phyloP scores from a whole-genome alignment of 1,140 invertebrate genomes.

The Vanessa atalanta region DNA sequence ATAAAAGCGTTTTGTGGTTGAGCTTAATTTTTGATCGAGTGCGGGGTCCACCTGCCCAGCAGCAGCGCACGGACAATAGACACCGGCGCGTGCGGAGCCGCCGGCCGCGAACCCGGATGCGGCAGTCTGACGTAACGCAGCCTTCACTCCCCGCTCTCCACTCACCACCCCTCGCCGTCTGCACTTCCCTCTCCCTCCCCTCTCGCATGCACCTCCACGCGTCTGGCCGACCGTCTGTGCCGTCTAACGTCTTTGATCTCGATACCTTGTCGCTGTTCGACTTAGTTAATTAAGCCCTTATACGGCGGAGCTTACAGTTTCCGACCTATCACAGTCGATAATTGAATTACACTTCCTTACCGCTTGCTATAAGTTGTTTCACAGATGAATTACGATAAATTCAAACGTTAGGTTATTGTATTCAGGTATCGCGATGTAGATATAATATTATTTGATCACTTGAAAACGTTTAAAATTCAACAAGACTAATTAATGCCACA shows the following conservation, averaged over 20 bases:
- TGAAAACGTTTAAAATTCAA: slow-evolving; percentile 11
- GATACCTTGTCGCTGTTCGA: slow-evolving; percentile 44
- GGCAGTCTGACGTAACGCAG: slow-evolving; percentile 67
- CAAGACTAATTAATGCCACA: slow-evolving; percentile 49
- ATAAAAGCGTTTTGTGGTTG: not conserved
- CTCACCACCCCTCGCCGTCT: slow-evolving; percentile 40
- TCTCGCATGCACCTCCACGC: slow-evolving; percentile 48
- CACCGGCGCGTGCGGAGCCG: slow-evolving; percentile 61
- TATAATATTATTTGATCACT: not conserved
- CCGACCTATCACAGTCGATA: slow-evolving; percentile 25
- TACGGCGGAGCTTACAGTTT: slow-evolving; percentile 30
- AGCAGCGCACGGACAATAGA: slow-evolving; percentile 28
- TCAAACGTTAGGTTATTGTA: not conserved
- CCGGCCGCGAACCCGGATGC: slow-evolving; percentile 76
- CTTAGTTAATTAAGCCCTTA: slow-evolving; percentile 60
- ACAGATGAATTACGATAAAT: slow-evolving; percentile 9
- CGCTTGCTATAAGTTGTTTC: slow-evolving; percentile 7
- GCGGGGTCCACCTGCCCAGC: slow-evolving; percentile 35
- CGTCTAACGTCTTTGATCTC: slow-evolving; percentile 46
- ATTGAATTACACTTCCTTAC: slow-evolving; percentile 27
- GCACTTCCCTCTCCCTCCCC: slow-evolving; percentile 40
- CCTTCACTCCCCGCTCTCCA: slow-evolving; percentile 54
- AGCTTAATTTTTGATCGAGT: slow-evolving; percentile 24
- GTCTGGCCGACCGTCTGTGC: slow-evolving; percentile 70
- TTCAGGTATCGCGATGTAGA: not conserved